Base-by-base conservation (phyloP, 2,888 invertebrate genomes). In the Azorinus chamasolen region DNA sequence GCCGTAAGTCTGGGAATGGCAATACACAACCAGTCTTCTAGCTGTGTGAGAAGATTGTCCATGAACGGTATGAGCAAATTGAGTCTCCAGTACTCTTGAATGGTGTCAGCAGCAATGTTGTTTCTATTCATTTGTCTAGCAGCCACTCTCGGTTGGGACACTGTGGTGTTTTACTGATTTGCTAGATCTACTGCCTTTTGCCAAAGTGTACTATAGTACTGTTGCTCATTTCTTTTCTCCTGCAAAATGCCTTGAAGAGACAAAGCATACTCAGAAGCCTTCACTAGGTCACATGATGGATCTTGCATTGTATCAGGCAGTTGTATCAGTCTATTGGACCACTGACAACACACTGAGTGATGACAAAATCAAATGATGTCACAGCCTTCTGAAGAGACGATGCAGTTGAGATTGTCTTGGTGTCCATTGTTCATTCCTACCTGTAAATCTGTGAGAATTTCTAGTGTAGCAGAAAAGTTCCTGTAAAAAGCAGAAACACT, bases 231-330 rank as follows among this genome's bases (percentile, higher is more conserved):
- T 45, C 58, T 24, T 25, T 63, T 63, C 45, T 48, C n/a, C 0
- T 12, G 25, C 18, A 63, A 24, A 27, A 63, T 10, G 2, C 39
- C 63, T 39, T 63, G 55, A 14, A 71, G 20, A 22, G 50, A 6
- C 14, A 20, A 5, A 24, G 71, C 57, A 50, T 71, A 51, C n/a
- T 45, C 63, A 1, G 63, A 63, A 32, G 63, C 71, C 25, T 71
- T 63, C 22, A 65, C 65, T 32, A 68, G 43, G 50, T 59, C 50
- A 39, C 62, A 70, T 45, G 1, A n/a, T 45, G 54, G 62, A 37
- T 54, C 63, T 55, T 70, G 57, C 62, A 55, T 62, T 6, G 50
- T 12, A 48, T 62, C 32, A 37, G 54, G 48, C 5, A 70, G 50
- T 1, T 55, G 57, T 10, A 46, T 62, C 16, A 70, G 16, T 61